Conservation (phyloP, 2,113 vertebrate species). For the Melanerpes formicivorus region DNA sequence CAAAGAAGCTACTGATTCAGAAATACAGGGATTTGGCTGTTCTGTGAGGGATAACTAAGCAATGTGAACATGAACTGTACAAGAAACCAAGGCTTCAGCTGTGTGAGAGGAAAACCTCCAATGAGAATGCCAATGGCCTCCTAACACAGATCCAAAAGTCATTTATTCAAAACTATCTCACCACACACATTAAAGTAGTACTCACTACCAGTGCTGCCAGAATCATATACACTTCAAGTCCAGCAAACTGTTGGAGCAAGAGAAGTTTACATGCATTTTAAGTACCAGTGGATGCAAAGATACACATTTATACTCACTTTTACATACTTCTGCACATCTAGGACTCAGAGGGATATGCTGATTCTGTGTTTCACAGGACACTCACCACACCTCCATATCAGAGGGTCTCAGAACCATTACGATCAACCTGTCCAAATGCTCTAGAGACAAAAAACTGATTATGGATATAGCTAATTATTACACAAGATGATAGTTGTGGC, state of each 20-base stretch:
- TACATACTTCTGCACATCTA: not conserved
- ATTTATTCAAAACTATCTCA: not conserved
- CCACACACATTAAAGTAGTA: not conserved
- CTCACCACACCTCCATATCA: rapidly evolving
- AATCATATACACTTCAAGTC: not conserved
- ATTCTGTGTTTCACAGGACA: not conserved
- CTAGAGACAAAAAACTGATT: not conserved
- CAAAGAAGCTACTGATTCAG: not conserved
- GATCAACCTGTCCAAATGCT: not conserved
- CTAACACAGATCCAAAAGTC: not conserved
- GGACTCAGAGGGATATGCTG: not conserved
- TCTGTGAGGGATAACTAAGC: not conserved
- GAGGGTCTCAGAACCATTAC: not conserved
- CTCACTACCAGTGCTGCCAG: not conserved
- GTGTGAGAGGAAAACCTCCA: not conserved
- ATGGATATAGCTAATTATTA: not conserved
- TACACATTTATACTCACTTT: not conserved
- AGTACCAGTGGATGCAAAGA: not conserved
- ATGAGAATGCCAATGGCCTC: not conserved
- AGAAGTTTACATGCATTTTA: not conserved
- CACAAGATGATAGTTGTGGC: not conserved
- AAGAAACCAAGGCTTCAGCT: not conserved
- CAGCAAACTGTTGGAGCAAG: not conserved
- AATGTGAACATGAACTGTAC: not conserved
- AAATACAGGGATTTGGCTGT: not conserved